Percentiles rank a stretch among this genome's conserved stretches.
phyloP scores from a whole-genome alignment of 2,888 invertebrate species.

The Folsomia candida region DNA sequence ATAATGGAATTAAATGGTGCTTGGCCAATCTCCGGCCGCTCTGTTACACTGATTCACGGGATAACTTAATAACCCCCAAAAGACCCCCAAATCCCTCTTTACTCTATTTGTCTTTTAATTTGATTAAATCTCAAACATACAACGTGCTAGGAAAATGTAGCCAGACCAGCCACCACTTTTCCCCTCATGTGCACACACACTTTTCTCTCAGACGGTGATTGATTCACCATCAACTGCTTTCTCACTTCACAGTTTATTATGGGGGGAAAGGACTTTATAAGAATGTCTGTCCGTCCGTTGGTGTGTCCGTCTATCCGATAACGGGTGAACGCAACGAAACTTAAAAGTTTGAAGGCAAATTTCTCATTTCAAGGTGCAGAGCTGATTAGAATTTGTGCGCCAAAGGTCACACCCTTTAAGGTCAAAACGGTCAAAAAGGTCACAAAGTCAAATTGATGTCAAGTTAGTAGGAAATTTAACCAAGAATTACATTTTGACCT shows the following conservation, averaged over 20 bases:
- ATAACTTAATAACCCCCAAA: constrained; percentile 50
- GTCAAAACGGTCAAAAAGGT: too few relatives aligned
- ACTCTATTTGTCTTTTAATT: constrained; percentile 51
- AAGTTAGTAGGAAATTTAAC: too few relatives aligned
- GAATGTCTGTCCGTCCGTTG: background rate
- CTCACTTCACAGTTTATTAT: background rate
- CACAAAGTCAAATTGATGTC: too few relatives aligned
- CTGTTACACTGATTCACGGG: constrained; percentile 48
- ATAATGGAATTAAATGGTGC: constrained; percentile 52
- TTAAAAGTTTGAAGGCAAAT: too few relatives aligned
- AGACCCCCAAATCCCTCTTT: constrained; percentile 50
- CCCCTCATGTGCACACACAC: too few relatives aligned
- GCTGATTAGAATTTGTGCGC: too few relatives aligned
- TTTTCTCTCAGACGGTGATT: too few relatives aligned
- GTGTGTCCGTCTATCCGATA: too few relatives aligned
- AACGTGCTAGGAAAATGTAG: background rate
- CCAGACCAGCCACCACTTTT: background rate
- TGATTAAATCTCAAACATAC: constrained; percentile 48
- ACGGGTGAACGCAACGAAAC: too few relatives aligned
- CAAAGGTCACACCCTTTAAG: too few relatives aligned
- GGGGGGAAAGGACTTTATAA: background rate
- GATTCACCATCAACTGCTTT: background rate
- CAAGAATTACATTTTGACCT: too few relatives aligned
- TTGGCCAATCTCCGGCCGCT: constrained; percentile 50
- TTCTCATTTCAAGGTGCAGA: too few relatives aligned